These are phyloP conservation scores for Scortum barcoo DNA, from an alignment of 2,113 vertebrate species.

Conservation along the genomic window DNA sequence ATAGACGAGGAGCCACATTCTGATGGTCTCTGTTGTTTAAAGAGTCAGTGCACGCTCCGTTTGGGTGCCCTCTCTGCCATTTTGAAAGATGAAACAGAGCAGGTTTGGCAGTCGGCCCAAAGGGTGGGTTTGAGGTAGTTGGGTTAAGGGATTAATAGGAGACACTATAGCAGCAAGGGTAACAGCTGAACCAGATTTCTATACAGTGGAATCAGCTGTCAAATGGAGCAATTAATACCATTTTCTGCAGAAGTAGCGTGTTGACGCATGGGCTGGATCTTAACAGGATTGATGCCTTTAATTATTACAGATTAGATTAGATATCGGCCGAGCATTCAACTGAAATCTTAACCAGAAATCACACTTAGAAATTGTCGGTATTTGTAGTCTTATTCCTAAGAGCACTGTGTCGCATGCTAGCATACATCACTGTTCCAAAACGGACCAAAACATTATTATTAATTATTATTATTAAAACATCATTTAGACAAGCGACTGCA, in stretches of 20 bases:
- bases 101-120: conserved; percentile 61
- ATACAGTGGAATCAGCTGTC: conserved; percentile 42
- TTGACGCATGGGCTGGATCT: background rate
- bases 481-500: background rate
- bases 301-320: conserved; percentile 13
- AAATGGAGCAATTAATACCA: conserved; percentile 45
- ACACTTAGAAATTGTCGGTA: background rate
- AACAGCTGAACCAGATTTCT: conserved; percentile 42
- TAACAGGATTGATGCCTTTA: conserved; percentile 6
- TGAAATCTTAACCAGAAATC: background rate
- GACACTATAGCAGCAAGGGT: conserved; percentile 46
- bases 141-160: conserved; percentile 68
- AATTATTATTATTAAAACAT: background rate
- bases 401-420: background rate
- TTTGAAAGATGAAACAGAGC: conserved; percentile 73
- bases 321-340: background rate
- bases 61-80: conserved; percentile 61
- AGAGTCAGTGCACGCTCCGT: conserved; percentile 62
- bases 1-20: conserved; percentile 64
- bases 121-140: conserved; percentile 57
- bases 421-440: background rate
- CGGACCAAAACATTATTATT: background rate
- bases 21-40: conserved; percentile 69
- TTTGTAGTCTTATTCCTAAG: background rate
- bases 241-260: conserved; percentile 9